phyloP scores from a whole-genome alignment of 2,113 vertebrate species.

The Benitochromis conjunctus region DNA sequence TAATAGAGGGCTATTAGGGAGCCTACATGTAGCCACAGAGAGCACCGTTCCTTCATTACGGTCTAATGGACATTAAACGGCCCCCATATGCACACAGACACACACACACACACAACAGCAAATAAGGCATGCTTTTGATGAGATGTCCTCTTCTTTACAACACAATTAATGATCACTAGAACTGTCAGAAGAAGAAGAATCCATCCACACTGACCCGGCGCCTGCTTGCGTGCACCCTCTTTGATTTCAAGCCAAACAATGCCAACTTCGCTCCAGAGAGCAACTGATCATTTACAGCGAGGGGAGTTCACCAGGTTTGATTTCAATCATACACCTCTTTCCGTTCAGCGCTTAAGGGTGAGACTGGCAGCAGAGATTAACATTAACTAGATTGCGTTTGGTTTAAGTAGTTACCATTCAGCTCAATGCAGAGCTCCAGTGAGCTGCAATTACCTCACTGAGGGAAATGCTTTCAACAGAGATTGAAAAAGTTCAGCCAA shows the following conservation, averaged over 20 bases:
- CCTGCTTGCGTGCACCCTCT: background rate
- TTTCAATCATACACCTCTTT: background rate
- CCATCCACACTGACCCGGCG: background rate
- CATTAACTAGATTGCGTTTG: background rate
- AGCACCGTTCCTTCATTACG: conserved; percentile 36
- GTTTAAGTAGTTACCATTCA: background rate
- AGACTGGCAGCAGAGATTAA: background rate
- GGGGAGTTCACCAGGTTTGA: background rate
- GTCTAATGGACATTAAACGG: conserved; percentile 46
- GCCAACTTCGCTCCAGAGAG: conserved; percentile 1
- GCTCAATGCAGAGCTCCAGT: background rate
- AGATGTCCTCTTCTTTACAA: background rate
- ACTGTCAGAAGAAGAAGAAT: conserved; percentile 18
- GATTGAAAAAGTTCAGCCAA: background rate
- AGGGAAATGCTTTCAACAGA: background rate
- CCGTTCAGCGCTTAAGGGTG: background rate
- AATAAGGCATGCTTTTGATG: conserved; percentile 10
- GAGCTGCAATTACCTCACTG: background rate
- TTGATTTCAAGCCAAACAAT: conserved; percentile 30
- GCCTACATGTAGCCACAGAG: conserved; percentile 25
- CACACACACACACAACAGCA: background rate
- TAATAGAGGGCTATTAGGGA: conserved; percentile 54
- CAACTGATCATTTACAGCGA: conserved; percentile 10
- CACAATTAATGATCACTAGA: conserved; percentile 28
- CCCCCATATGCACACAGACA: background rate